Base-by-base conservation (phyloP, 2,888 invertebrate species). In the Leptinotarsa juncta region DNA sequence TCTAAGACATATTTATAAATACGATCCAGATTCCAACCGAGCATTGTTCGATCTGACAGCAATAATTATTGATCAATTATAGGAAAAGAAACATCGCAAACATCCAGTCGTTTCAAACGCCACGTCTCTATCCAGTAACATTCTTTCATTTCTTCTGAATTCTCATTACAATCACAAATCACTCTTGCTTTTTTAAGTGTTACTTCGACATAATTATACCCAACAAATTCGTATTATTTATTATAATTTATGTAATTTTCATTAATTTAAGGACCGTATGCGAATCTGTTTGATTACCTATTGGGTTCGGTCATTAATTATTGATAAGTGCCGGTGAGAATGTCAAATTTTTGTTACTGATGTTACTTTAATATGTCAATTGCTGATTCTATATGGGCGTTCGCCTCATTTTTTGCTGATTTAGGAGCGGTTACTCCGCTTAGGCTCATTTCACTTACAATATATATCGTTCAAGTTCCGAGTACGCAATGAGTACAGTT, bases 11-110 rank as follows among this genome's bases (percentile, higher is more conserved):
- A 82, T 81, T 82, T 80, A 82, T 81, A 80, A 81, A 83, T 82
- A 81, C 79, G 75, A 79, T 69, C 81, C 77, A 80, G 81, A 83
- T 82, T 81, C 83, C 83, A 71, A 82, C 77, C 83, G 76, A 76
- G 81, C 82, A 83, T 83, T 83, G 83, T 83, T 80, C 81, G 79
- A 82, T 80, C 81, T 82, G 83, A 83, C 84, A 82, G 82, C 84
- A 82, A 85, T 84, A 85, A 85, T 85, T 85, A 85, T 82, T 81
- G 84, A 84, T 84, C 84, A 85, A 85, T 84, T 84, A 84, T 82
- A 77, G 80, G 79, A 74, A 79, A 79, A 79, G 78, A 83, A 83
- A 84, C 82, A 83, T 83, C 79, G 78, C 75, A 83, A 79, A 77
- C 81, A 84, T 84, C 80, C 82, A 83, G 80, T 81, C 80, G 81